A percentile compares a stretch with the other conserved stretches of the same genome.
Conservation (phyloP, 2,113 vertebrate species). For the Rafetus swinhoei region DNA sequence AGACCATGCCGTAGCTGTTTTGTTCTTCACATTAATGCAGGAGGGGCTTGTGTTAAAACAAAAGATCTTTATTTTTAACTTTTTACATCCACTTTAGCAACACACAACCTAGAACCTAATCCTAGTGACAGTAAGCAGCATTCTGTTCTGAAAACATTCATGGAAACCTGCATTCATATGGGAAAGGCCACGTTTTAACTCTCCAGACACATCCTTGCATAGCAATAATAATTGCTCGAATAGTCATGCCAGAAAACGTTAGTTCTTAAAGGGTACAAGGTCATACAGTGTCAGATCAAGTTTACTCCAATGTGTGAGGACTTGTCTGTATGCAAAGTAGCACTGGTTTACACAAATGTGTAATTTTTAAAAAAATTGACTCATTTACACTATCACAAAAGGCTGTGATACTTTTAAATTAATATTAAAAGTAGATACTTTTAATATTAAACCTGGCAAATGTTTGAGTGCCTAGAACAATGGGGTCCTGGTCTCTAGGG, state of each 20-base stretch:
- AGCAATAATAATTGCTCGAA: background rate
- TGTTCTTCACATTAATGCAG: background rate
- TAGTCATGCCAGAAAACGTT: background rate
- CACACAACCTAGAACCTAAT: background rate
- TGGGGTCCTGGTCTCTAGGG: background rate
- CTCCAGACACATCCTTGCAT: background rate
- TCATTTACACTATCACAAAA: background rate
- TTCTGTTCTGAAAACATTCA: background rate
- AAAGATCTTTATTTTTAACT: background rate
- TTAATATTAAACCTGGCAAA: background rate
- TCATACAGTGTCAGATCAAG: background rate
- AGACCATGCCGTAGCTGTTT: background rate
- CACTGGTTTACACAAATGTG: background rate
- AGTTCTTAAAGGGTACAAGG: background rate
- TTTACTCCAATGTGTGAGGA: background rate
- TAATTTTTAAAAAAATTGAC: rapidly evolving
- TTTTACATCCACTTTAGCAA: background rate
- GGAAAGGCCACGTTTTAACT: background rate
- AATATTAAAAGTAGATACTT: background rate
- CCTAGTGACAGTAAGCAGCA: background rate
- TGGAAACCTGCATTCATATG: background rate
- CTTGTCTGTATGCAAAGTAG: background rate
- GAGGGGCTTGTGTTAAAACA: background rate
- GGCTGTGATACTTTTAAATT: background rate
- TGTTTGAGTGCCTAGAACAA: background rate